Base-by-base conservation (phyloP, 64 coral and sea anemone species). In the Pocillopora verrucosa region DNA sequence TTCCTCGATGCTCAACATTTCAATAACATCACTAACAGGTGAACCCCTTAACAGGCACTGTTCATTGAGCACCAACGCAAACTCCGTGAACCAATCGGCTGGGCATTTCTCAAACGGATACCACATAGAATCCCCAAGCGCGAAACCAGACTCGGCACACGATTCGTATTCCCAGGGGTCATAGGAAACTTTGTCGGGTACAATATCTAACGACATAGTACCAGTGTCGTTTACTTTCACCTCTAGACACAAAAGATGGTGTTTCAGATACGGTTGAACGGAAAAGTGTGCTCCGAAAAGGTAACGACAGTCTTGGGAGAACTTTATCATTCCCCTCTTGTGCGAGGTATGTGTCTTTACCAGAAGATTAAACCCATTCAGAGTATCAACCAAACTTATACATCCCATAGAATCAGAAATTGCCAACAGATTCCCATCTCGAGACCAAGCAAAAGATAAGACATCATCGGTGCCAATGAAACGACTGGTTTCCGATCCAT, bases 391-490 rank as follows among this genome's bases (percentile, higher is more conserved):
- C 60, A 83, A 67, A 65, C 13, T 37, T 45, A 83, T 67, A 16
- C 3, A 11, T 15, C 80, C 80, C 1, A 34, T 19, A 19, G 61
- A 61, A 61, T 83, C 34, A 36, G 80, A 83, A 83, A 83, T 45
- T 68, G 80, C 80, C 13, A 83, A 34, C 7, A 83, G 34, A 14
- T 30, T 83, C 65, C 35, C 80, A 83, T 65, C 80, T 2, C 6
- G 61, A 67, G 80, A 83, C 80, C 61, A 83, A 11, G 80, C 80
- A 83, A 83, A 83, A 11, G 80, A 83, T 41, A 83, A 83, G 20
- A 83, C 11, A 65, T 83, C 34, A 10, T 83, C 30, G 16, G 36
- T 36, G 15, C 60, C 20, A 15, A 7, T 38, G 17, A 83, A 38
- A 17, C 61, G 60, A 41, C 26, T 14, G 38, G 65, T 41, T 61